These are phyloP conservation scores for Prosapia bicincta DNA, from an alignment of 2,888 invertebrate genomes.

Conservation along the genomic window DNA sequence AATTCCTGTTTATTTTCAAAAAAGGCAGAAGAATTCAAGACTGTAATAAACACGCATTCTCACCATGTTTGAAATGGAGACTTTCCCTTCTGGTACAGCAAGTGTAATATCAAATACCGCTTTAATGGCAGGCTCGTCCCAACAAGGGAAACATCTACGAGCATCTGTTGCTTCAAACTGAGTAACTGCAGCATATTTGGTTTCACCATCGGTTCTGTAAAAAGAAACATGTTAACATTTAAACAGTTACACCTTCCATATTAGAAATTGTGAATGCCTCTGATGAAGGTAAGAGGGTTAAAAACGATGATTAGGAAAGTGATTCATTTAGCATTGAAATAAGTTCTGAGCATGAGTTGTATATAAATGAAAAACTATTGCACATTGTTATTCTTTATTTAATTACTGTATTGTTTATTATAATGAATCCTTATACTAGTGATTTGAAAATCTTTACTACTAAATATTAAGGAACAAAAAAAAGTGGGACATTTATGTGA, in stretches of 20 bases:
- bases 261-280: conserved; percentile 88
- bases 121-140: conserved; percentile 97
- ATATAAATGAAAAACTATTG: conserved; percentile 88
- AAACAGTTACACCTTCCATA: conserved; percentile 75
- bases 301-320: conserved; percentile 92
- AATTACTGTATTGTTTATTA: no score
- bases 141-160: conserved; percentile 92
- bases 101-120: conserved; percentile 90
- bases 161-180: conserved; percentile 92
- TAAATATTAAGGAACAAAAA: no score
- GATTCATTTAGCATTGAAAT: conserved; percentile 98
- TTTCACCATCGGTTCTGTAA: conserved; percentile 55
- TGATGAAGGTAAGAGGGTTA: conserved; percentile 67
- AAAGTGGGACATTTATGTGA: no score
- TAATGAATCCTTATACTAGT: no score
- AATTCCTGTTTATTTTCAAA: no score
- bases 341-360: conserved; percentile 85
- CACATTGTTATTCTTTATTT: conserved; percentile 72
- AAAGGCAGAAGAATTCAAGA: no score
- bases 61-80: conserved; percentile 93
- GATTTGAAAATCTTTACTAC: no score
- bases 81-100: conserved; percentile 65
- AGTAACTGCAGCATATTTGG: conserved; percentile 81
- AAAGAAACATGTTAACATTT: background rate
- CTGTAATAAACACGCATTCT: conserved; percentile 32